These are phyloP conservation scores for Stomatorhinus walkeri DNA, from an alignment of 2,797 vertebrate species.

Conservation along the genomic window DNA sequence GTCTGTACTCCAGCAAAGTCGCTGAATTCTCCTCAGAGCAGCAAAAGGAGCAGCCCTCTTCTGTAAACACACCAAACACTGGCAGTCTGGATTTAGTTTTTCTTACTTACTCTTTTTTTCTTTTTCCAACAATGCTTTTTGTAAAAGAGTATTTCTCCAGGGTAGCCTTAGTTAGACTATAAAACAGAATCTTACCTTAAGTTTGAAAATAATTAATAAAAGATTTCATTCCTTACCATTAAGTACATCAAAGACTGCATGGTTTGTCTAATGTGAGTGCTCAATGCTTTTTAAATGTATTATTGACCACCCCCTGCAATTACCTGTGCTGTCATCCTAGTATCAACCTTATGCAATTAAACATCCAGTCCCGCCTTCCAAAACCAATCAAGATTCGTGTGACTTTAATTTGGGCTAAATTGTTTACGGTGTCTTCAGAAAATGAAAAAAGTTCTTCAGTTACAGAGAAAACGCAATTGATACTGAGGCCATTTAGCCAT, in stretches of 20 bases:
- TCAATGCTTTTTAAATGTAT: slow-evolving; percentile 45
- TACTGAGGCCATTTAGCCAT: background rate
- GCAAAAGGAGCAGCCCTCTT: background rate
- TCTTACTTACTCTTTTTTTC: background rate
- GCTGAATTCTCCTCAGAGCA: background rate
- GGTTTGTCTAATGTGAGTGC: slow-evolving; percentile 28
- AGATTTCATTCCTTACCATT: slow-evolving; percentile 17
- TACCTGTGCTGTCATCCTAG: slow-evolving; percentile 35
- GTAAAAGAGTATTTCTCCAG: background rate
- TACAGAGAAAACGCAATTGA: background rate
- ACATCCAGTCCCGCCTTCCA: slow-evolving; percentile 25
- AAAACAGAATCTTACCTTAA: background rate
- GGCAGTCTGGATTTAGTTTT: background rate
- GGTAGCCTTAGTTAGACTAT: background rate
- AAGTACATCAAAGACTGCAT: slow-evolving; percentile 32
- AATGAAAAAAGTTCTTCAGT: background rate
- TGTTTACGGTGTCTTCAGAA: background rate
- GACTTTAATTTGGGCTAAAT: slow-evolving; percentile 13
- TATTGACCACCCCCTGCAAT: slow-evolving; percentile 35
- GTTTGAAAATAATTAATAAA: background rate
- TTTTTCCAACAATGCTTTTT: background rate
- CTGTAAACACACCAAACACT: background rate
- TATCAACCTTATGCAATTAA: slow-evolving; percentile 39
- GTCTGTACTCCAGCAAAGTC: background rate
- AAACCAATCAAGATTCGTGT: slow-evolving; percentile 29